These are phyloP conservation scores for Galago senegalensis DNA, from an alignment of 2,797 vertebrate species.

Conservation along the genomic window DNA sequence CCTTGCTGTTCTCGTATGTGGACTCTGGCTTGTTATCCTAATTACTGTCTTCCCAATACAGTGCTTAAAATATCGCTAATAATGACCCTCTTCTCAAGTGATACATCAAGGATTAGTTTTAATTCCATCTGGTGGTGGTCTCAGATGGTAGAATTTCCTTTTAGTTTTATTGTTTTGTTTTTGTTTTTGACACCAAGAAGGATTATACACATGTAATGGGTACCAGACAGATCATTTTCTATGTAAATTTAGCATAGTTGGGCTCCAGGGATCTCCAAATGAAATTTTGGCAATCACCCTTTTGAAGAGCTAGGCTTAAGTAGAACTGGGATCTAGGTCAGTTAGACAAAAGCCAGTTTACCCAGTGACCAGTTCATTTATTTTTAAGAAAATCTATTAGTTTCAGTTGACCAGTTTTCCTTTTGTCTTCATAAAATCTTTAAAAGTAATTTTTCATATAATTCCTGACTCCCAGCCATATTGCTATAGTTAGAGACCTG, in stretches of 20 bases:
- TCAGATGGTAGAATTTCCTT: conserved; percentile 32
- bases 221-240: neutral
- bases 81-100: neutral
- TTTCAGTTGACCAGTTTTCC: neutral
- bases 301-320: neutral
- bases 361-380: neutral
- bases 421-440: conserved; percentile 20
- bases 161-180: neutral
- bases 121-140: neutral
- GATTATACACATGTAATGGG: neutral
- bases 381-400: neutral
- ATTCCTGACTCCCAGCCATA: neutral
- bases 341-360: neutral
- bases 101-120: neutral
- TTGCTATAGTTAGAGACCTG: neutral
- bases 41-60: neutral
- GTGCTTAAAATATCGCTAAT: neutral
- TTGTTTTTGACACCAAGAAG: neutral
- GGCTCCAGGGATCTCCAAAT: neutral
- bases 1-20: neutral
- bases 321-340: neutral
- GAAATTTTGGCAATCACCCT: neutral
- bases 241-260: neutral
- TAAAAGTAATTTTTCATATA: neutral
- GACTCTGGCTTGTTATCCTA: neutral